Evolutionary conservation across 2,797 vertebrate genomes (phyloP).

Genomic region (Streptopelia turtur): DNA sequence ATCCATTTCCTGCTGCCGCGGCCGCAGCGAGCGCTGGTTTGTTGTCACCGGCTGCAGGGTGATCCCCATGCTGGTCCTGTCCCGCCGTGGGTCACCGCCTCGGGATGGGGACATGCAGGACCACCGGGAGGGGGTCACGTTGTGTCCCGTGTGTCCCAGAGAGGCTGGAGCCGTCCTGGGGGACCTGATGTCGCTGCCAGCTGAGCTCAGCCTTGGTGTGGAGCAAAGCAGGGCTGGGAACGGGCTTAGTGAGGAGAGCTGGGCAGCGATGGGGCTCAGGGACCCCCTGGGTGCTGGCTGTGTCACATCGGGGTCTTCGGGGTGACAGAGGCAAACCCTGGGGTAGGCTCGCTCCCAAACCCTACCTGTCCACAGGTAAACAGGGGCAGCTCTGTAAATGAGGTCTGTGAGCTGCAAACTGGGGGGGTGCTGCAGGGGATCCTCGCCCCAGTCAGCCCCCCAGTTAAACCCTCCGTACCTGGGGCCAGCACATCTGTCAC

Average conservation of each 20-base stretch:
- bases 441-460: neutral
- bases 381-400: neutral
- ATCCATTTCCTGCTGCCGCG: conserved; percentile 15
- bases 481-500: neutral
- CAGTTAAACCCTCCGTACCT: neutral
- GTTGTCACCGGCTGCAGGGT: neutral
- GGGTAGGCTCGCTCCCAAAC: neutral
- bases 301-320: neutral
- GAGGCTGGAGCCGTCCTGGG: neutral
- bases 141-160: neutral
- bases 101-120: neutral
- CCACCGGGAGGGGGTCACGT: neutral
- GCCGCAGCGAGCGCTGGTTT: neutral
- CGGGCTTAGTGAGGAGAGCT: fast-evolving
- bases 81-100: neutral
- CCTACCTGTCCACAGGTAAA: neutral
- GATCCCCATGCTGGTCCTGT: neutral
- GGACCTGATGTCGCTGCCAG: neutral
- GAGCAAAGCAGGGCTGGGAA: neutral
- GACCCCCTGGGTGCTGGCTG: neutral
- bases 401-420: neutral
- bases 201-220: neutral
- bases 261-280: neutral
- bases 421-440: neutral
- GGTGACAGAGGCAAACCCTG: neutral